Base-by-base conservation (phyloP, 1,140 invertebrate species). In the Formica selysi region DNA sequence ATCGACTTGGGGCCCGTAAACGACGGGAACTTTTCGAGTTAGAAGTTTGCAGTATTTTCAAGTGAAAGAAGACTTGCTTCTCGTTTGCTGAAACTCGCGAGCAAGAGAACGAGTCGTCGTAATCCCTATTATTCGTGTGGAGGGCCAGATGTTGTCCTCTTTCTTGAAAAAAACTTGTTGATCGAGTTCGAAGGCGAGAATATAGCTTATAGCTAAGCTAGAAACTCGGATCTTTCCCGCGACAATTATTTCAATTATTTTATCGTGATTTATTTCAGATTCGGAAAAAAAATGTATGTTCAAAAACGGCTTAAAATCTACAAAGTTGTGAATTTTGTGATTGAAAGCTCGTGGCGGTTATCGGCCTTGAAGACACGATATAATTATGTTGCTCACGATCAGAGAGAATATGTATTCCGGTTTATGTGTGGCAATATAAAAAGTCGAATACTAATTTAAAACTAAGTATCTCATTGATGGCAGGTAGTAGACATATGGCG, bases 391-490 rank as follows among this genome's bases (percentile, higher is more conserved):
- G 68, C 38, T 26, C 29, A 38, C 64, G 68, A 29, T 26, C n/a
- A 38, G 11, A 51, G 13, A 19, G 16, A 51, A 19, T 16, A 22
- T 68, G 2, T 70, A 41, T 68, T 59, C 41, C 19, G 54, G 22
- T 59, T 48, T 32, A 74, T 57, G 78, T 13, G 61, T 29, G 38
- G 51, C 64, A 84, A 89, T 89, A 86, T 51, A 51, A 51, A 41
- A 88, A 89, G 70, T 38, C 71, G 67, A 84, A 87, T 51, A 61
- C 32, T 74, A 86, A 89, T 61, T 89, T 89, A 86, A 11, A 86
- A 32, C 16, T 76, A 76, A 89, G 54, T 68, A 89, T 78, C 87
- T 89, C 76, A 89, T 90, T 89, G 88, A 89, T 87, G 86, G 78
- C 71, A 68, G 26, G 59, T 59, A 59, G 79, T 67, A 68, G 79